These are phyloP conservation scores for Rhagoletis zephyria DNA, from an alignment of 1,140 invertebrate genomes.

Conservation along the genomic window DNA sequence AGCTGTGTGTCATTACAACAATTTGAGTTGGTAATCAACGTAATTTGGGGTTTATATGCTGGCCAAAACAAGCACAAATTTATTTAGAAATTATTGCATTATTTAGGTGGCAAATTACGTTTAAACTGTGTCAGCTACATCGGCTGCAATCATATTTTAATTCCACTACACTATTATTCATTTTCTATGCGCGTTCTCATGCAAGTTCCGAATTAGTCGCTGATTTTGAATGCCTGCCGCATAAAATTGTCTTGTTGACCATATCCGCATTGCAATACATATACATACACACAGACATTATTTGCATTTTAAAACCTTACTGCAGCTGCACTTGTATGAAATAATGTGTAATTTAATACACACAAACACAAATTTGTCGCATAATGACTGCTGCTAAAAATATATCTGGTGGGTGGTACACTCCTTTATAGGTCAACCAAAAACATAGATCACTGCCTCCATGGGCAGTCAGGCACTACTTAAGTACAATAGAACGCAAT, in stretches of 20 bases:
- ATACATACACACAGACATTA: neutral
- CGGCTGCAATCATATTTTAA: neutral
- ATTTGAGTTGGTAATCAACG: neutral
- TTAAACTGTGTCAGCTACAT: neutral
- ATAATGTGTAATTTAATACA: neutral
- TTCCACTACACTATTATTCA: neutral
- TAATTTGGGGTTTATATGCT: neutral
- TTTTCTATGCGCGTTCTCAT: neutral
- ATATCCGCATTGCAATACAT: neutral
- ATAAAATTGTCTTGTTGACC: neutral
- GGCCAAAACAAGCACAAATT: neutral
- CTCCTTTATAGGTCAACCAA: neutral
- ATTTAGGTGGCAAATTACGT: neutral
- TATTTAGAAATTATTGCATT: neutral
- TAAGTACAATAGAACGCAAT: no score
- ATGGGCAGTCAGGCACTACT: no score
- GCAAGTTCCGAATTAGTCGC: constrained; percentile 32
- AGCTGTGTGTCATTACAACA: no score
- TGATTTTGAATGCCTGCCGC: neutral
- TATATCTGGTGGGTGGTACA: constrained; percentile 21
- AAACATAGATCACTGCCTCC: no score
- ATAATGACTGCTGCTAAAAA: neutral
- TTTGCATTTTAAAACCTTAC: neutral
- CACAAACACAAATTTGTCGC: neutral
- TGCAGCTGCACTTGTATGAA: neutral